A percentile compares a stretch with the other conserved stretches of the same genome.
Evolutionary conservation across 2,113 vertebrate species (phyloP).

Genomic region (Atlantisia rogersi): DNA sequence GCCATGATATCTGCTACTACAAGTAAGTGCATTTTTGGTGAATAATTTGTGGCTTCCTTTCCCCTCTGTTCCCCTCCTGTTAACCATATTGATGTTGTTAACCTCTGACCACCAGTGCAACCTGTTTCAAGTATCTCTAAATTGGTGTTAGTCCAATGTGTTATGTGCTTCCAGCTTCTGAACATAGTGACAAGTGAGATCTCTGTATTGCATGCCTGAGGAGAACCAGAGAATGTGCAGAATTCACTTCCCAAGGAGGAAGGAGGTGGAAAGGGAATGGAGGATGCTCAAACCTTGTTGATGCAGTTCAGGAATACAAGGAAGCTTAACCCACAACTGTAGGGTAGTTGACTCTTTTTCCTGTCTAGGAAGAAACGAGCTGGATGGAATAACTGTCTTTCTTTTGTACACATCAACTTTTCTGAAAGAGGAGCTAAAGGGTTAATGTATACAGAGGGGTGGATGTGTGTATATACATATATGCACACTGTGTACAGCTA

Average conservation of each 20-base stretch:
- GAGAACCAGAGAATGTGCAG: not conserved
- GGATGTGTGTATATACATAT: no score
- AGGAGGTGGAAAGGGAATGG: not conserved
- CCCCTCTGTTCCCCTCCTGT: not conserved
- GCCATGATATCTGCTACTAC: slow-evolving; percentile 91
- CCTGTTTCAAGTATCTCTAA: not conserved
- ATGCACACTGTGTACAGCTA: not conserved
- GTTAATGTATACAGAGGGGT: not conserved
- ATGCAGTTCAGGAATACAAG: not conserved
- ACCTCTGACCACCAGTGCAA: not conserved
- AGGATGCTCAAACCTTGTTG: not conserved
- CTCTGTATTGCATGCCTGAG: not conserved
- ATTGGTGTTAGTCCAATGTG: not conserved
- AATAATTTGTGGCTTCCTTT: not conserved
- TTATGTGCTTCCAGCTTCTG: not conserved
- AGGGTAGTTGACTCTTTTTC: not conserved
- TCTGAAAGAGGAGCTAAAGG: not conserved
- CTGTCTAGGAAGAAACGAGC: not conserved
- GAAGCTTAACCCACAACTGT: not conserved
- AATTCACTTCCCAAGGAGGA: not conserved
- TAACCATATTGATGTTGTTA: not conserved
- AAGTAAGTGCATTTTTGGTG: slow-evolving; percentile 76
- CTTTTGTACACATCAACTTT: not conserved
- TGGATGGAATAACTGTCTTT: not conserved
- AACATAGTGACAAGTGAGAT: not conserved